Percentiles rank a stretch among this genome's conserved stretches.
phyloP scores from a whole-genome alignment of 2,113 vertebrate species.

The Catharus fuscescens region DNA sequence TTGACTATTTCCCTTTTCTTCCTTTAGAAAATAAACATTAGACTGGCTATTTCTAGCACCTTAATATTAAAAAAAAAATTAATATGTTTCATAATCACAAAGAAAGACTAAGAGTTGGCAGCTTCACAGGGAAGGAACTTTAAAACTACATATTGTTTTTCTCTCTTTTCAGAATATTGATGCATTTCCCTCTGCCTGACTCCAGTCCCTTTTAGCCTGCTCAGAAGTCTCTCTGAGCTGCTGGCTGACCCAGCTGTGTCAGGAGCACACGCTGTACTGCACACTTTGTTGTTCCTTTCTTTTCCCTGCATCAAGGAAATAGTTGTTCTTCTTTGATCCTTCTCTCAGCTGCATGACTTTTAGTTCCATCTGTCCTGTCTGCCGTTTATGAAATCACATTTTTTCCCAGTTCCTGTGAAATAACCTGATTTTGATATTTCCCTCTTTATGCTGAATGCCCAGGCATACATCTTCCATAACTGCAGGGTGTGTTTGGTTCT shows the following conservation, averaged over 20 bases:
- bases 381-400: conserved; percentile 21
- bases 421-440: conserved; percentile 41
- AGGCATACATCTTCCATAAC: conserved; percentile 5
- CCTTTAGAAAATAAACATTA: neutral
- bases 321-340: conserved; percentile 52
- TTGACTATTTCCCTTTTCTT: neutral
- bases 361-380: conserved; percentile 38
- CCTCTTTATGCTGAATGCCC: conserved; percentile 9
- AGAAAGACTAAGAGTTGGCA: neutral
- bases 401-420: conserved; percentile 15
- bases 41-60: neutral
- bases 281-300: conserved; percentile 38
- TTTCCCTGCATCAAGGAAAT: conserved; percentile 48
- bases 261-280: conserved; percentile 7
- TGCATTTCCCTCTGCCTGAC: neutral
- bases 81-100: neutral
- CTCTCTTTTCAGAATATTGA: neutral
- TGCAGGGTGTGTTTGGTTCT: conserved; percentile 20
- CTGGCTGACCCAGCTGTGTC: conserved; percentile 21
- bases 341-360: conserved; percentile 29
- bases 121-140: neutral
- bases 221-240: conserved; percentile 39
- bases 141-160: neutral
- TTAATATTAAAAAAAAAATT: neutral
- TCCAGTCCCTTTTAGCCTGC: neutral